Evolutionary conservation across 2,888 invertebrate species (phyloP).

Genomic region (Aphidius colemani): DNA sequence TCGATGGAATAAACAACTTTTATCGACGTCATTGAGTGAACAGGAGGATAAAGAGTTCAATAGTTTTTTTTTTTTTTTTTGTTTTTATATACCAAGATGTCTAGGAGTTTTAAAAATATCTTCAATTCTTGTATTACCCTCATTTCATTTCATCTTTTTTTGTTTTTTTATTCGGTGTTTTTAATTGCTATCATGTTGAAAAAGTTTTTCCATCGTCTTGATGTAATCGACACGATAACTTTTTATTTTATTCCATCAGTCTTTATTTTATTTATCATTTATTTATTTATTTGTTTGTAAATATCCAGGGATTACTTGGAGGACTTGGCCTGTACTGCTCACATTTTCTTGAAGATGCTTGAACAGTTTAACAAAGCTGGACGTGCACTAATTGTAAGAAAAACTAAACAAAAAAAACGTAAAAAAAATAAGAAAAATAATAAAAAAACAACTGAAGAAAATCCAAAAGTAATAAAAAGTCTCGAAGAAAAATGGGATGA

Average conservation of each 20-base stretch:
- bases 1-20: constrained; percentile 51
- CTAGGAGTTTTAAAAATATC: background rate
- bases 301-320: constrained; percentile 73
- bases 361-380: constrained; percentile 63
- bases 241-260: background rate
- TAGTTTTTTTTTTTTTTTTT: constrained; percentile 34
- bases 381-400: constrained; percentile 71
- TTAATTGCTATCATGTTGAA: too few relatives aligned
- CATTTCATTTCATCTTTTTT: background rate
- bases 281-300: constrained; percentile 23
- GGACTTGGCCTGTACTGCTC: constrained; percentile 87
- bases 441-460: constrained; percentile 36
- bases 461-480: constrained; percentile 46
- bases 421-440: constrained; percentile 33
- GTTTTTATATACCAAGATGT: constrained; percentile 1
- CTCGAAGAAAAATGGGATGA: constrained; percentile 71
- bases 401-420: constrained; percentile 57
- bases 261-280: constrained; percentile 10
- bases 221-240: background rate
- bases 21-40: constrained; percentile 38
- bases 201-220: too few relatives aligned
- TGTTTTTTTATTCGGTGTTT: background rate
- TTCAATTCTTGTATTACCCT: background rate
- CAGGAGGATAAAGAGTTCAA: constrained; percentile 34
- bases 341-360: constrained; percentile 89